Evolutionary conservation across 2,113 vertebrate species (phyloP).

Genomic region (Stegastes partitus): DNA sequence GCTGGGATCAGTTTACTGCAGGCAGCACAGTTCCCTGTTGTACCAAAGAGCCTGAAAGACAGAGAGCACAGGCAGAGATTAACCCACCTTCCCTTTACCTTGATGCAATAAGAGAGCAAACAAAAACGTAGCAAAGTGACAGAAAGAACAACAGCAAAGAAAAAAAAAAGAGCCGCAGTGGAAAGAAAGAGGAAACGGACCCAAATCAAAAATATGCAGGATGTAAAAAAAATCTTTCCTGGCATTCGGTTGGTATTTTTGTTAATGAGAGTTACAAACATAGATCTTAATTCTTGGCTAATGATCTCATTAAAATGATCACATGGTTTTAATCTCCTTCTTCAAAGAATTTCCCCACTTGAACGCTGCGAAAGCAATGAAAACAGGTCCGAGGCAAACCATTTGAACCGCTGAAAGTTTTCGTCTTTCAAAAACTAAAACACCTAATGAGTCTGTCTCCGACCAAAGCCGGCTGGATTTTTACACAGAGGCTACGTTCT

Average conservation of each 20-base stretch:
- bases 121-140: conserved; percentile 43
- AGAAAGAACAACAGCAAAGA: conserved; percentile 24
- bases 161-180: conserved; percentile 11
- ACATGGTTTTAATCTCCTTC: conserved; percentile 84
- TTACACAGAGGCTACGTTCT: conserved; percentile 67
- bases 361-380: conserved; percentile 67
- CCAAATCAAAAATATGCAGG: conserved; percentile 37
- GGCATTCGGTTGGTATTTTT: conserved; percentile 74
- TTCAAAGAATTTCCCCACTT: conserved; percentile 75
- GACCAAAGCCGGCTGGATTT: conserved; percentile 75
- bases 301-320: conserved; percentile 86
- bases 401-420: conserved; percentile 70
- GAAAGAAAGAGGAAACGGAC: conserved; percentile 11
- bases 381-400: conserved; percentile 71
- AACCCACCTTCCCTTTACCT: conserved; percentile 73
- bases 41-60: conserved; percentile 96
- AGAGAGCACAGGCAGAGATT: conserved; percentile 78
- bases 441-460: conserved; percentile 73
- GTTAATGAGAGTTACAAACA: conserved; percentile 83
- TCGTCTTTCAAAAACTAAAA: conserved; percentile 69
- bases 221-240: conserved; percentile 71
- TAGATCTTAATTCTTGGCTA: conserved; percentile 83
- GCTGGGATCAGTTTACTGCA: conserved; percentile 99
- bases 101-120: conserved; percentile 65
- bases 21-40: conserved; percentile 98